Evolutionary conservation across 23 tunicate genomes (phyloP).

Genomic region (Pegea sp.): DNA sequence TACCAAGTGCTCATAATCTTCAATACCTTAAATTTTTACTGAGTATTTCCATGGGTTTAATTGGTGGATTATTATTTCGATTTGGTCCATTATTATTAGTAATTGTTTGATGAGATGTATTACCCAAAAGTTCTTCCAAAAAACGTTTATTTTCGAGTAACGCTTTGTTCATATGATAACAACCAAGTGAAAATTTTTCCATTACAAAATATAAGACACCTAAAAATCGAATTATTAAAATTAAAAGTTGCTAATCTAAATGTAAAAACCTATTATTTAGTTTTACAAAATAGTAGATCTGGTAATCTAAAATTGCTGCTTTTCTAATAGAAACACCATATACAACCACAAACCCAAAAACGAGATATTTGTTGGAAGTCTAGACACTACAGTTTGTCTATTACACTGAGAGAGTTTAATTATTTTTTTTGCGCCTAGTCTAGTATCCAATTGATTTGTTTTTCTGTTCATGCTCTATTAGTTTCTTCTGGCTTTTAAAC

Average conservation of each 20-base stretch:
- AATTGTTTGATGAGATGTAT: no score
- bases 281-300: not conserved
- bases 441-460: no score
- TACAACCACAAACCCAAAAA: no score
- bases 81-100: no score
- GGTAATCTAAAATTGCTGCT: not conserved
- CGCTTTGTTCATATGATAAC: conserved; percentile 51
- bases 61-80: conserved; percentile 14
- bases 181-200: conserved; percentile 46
- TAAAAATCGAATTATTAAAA: conserved; percentile 9
- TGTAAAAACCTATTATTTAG: not conserved
- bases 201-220: conserved; percentile 41
- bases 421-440: no score
- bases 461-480: no score
- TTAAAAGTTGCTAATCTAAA: not conserved
- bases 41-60: conserved; percentile 27
- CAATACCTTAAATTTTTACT: conserved; percentile 38
- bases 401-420: no score
- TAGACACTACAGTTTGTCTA: no score
- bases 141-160: conserved; percentile 36
- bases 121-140: no score
- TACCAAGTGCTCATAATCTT: not conserved
- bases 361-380: no score
- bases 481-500: no score
- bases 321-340: no score